Evolutionary conservation across 2,797 vertebrate genomes (phyloP), one percentile per base, ranked within the genome.

Genomic region (Enteromius anoplus): DNA sequence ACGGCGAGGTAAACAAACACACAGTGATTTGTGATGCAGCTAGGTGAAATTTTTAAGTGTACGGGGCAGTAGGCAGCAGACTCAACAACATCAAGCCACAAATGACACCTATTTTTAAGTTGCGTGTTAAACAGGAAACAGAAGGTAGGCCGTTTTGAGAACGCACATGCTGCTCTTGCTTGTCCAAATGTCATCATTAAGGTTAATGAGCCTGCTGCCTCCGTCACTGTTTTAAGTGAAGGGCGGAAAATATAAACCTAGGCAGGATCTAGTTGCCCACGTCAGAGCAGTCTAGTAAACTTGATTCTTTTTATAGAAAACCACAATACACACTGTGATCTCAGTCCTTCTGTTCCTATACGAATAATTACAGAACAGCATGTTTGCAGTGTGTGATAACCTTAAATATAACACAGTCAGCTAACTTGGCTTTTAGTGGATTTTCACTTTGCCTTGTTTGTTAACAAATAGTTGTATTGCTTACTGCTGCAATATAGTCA

Each of bases 61-160:
- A 47, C 53, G n/a, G 40, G 51, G 87, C 86, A 89, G n/a, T n/a
- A 83, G 87, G 88, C 89, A 89, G 77, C 87, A 93, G 91, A 93
- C 89, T 92, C 90, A 93, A 92, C 90, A 93, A 85, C 58, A n/a
- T 88, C 87, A 88, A 88, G 65, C 86, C 88, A 71, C 84, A 75
- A 77, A 49, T 29, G 53, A 34, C 83, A 87, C 85, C 86, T 91
- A 89, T 92, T 91, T 84, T 89, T 89, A 84, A 87, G 85, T 86
- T 84, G 84, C 90, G 90, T 87, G 91, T 86, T 89, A 90, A 93
- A 93, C 92, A 95, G 94, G 95, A 95, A 94, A 90, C 90, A 91
- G 93, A 87, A 89, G 91, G 91, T 89, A 81, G 84, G 88, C 86
- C 91, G 93, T 92, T 91, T 90, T 85, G 92, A 93, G 88, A 87